These are phyloP conservation scores for Sebastes wilsoni DNA, from an alignment of 2,797 vertebrate genomes.

Conservation along the genomic window DNA sequence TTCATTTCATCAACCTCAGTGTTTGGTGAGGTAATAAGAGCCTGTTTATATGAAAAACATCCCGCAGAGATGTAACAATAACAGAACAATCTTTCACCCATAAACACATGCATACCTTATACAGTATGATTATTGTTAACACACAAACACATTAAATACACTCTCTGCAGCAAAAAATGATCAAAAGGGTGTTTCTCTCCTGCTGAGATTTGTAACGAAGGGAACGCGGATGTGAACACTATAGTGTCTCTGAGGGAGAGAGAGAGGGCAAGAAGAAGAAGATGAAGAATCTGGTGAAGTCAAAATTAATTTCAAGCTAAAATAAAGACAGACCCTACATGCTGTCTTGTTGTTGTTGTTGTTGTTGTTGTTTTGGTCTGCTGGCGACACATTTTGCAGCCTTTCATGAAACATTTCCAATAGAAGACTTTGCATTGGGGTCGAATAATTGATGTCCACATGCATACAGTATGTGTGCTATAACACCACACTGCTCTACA, in stretches of 20 bases:
- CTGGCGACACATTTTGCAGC: not conserved
- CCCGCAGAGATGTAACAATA: conserved; percentile 22
- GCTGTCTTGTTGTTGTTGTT: too few species aligned
- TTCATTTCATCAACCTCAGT: conserved; percentile 24
- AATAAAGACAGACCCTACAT: not conserved
- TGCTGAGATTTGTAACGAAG: conserved; percentile 46
- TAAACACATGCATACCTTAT: not conserved
- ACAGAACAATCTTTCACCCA: conserved; percentile 21
- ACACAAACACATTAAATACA: not conserved
- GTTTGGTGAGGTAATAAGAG: conserved; percentile 27
- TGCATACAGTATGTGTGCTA: not conserved
- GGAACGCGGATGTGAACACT: conserved; percentile 15
- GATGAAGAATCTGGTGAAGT: not conserved
- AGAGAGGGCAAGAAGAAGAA: not conserved
- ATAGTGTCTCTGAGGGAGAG: not conserved
- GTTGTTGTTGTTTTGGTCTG: too few species aligned
- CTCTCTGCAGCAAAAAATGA: conserved; percentile 11
- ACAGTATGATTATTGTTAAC: conserved; percentile 10
- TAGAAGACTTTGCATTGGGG: not conserved
- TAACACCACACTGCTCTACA: not conserved
- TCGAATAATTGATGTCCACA: not conserved
- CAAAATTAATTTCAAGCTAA: not conserved
- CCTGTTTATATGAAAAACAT: conserved; percentile 30
- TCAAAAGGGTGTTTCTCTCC: conserved; percentile 35
- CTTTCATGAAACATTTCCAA: not conserved